These are phyloP conservation scores for Dendrolimus houi DNA, from an alignment of 2,888 invertebrate genomes.

Conservation along the genomic window DNA sequence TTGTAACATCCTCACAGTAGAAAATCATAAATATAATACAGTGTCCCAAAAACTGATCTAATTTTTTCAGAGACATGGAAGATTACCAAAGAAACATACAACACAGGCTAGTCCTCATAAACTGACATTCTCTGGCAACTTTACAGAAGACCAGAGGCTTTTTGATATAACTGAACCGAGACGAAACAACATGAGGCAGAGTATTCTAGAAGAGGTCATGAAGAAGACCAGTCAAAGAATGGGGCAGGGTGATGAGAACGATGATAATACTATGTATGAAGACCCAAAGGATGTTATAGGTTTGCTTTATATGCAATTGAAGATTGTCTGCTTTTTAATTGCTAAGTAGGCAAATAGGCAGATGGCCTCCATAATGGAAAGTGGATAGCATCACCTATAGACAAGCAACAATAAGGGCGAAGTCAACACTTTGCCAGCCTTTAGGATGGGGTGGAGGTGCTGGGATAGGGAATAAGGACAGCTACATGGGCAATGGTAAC, in stretches of 20 bases:
- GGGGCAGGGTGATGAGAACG: slow-evolving; percentile 23
- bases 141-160: slow-evolving; percentile 32
- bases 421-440: too few species aligned
- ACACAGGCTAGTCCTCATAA: slow-evolving; percentile 29
- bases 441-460: too few species aligned
- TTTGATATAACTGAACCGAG: slow-evolving; percentile 39
- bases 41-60: too few species aligned
- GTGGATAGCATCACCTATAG: too few species aligned
- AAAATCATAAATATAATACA: too few species aligned
- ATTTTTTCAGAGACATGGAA: slow-evolving; percentile 23
- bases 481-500: too few species aligned
- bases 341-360: too few species aligned
- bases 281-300: slow-evolving; percentile 64
- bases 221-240: slow-evolving; percentile 44
- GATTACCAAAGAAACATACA: slow-evolving; percentile 25
- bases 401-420: too few species aligned
- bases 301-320: slow-evolving; percentile 12
- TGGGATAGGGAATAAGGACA: too few species aligned
- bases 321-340: too few species aligned
- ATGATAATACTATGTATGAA: slow-evolving; percentile 56
- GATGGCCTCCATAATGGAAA: too few species aligned
- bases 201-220: slow-evolving; percentile 48
- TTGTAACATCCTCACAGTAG: too few species aligned
- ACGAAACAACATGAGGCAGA: slow-evolving; percentile 46
- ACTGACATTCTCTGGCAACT: slow-evolving; percentile 48